These are phyloP conservation scores for Pandemis heparana DNA, from an alignment of 2,888 invertebrate species.

Conservation along the genomic window DNA sequence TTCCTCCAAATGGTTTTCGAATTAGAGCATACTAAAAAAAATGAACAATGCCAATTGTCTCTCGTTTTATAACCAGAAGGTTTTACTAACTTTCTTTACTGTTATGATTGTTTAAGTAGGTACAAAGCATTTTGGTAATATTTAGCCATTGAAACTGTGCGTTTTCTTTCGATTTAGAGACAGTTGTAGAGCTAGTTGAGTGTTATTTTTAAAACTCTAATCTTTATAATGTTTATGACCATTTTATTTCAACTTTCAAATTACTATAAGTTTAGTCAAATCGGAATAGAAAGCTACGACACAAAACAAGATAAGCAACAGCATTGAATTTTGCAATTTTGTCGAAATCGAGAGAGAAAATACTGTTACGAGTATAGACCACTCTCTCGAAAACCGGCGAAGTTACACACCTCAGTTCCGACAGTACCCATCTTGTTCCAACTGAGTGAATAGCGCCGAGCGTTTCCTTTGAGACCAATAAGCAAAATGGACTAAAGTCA, in stretches of 20 bases:
- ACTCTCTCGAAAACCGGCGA: constrained; percentile 29
- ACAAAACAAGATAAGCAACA: constrained; percentile 23
- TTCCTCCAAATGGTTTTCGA: no score
- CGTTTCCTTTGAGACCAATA: constrained; percentile 36
- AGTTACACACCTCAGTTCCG: constrained; percentile 15
- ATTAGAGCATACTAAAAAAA: no score
- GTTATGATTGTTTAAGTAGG: no score
- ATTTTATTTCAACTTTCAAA: not conserved
- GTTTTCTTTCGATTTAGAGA: no score
- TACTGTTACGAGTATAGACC: constrained; percentile 31
- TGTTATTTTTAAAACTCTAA: no score
- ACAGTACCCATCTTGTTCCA: constrained; percentile 29
- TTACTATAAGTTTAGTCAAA: not conserved
- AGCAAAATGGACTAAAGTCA: constrained; percentile 43
- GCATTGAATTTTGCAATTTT: constrained; percentile 33
- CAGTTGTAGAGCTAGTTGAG: no score
- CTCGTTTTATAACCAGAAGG: not conserved
- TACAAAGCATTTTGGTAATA: no score
- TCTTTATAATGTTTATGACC: no score
- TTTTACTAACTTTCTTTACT: not conserved
- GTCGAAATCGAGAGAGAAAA: constrained; percentile 24
- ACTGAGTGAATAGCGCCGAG: constrained; percentile 24
- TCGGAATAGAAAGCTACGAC: constrained; percentile 1
- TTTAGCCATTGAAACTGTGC: no score
- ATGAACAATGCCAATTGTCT: not conserved